Evolutionary conservation across 1,140 invertebrate species (phyloP), one percentile per base, ranked within the genome.

Genomic region (Vollenhovia emeryi): DNA sequence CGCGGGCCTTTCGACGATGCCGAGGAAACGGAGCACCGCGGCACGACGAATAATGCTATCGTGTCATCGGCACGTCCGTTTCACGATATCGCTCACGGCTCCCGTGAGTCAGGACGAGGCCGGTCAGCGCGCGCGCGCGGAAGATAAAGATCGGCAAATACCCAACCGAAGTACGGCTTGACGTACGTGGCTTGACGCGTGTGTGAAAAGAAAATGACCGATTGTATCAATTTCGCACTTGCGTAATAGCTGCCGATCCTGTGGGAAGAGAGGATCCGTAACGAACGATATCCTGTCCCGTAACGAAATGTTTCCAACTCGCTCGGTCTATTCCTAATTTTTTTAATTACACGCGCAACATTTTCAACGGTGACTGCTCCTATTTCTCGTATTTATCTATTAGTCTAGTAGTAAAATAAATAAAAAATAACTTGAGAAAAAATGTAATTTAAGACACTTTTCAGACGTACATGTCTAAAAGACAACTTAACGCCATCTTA

Each of bases 21-120:
- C 59, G 75, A 73, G 66, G 78, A 82, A 82, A 82, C 78, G 50
- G n/a, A 57, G 78, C 40, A 33, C n/a, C 59, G 50, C 50, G 24
- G 11, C 33, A 82, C 68, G 36, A 73, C 30, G 75, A 82, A 57
- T 73, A 82, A 82, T 71, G 30, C 66, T 82, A 82, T 82, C 78
- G 78, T 82, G 66, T 79, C 78, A 82, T 82, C 78, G 66, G 78
- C 66, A 82, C 64, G 66, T 82, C 78, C 78, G 78, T 82, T 82
- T 73, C 66, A 57, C 64, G 48, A 82, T 82, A 73, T 82, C 50
- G 30, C 59, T 78, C 27, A 5, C 52, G 45, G 24, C 30, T 68
- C 60, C 64, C 18, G 30, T 66, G 66, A 36, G 68, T 82, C 66
- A 82, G 78, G 57, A 45, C n/a, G 43, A 36, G 59, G 40, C 50